These are phyloP conservation scores for Carcina quercana DNA, from an alignment of 2,888 invertebrate genomes.

Conservation along the genomic window DNA sequence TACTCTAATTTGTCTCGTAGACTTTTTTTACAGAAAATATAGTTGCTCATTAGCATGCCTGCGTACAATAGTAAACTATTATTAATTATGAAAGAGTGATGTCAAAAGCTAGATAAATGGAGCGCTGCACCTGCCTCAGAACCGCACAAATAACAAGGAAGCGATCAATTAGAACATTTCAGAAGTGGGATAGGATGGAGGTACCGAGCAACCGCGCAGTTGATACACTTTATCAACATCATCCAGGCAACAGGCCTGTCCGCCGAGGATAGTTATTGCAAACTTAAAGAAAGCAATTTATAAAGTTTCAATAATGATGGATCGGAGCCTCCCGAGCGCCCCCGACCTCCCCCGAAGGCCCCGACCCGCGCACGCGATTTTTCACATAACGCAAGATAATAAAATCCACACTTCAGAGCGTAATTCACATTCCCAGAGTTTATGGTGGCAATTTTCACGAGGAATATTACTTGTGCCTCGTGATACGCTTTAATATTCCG, in stretches of 20 bases:
- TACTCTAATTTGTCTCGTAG: too few species aligned
- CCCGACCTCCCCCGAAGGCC: conserved; percentile 16
- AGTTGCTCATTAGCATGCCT: too few species aligned
- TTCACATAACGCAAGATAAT: conserved; percentile 53
- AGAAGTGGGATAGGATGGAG: too few species aligned
- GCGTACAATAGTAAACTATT: too few species aligned
- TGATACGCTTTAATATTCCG: conserved; percentile 64
- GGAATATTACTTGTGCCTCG: conserved; percentile 51
- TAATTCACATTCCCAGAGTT: conserved; percentile 59
- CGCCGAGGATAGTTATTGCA: conserved; percentile 27
- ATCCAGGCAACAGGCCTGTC: conserved; percentile 25
- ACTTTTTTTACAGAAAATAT: too few species aligned
- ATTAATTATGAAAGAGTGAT: too few species aligned
- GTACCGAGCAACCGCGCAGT: too few species aligned
- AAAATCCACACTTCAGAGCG: conserved; percentile 63
- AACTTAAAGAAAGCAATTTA: conserved; percentile 61
- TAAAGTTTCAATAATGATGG: conserved; percentile 67
- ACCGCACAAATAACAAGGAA: too few species aligned
- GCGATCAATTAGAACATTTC: too few species aligned
- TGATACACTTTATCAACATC: conserved; percentile 30
- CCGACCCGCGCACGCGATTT: conserved; percentile 30
- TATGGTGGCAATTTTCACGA: conserved; percentile 61
- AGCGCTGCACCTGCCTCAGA: too few species aligned
- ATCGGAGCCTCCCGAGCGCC: conserved; percentile 34
- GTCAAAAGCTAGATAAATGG: too few species aligned